These are phyloP conservation scores for Dasysyrphus tricinctus DNA, from an alignment of 2,888 invertebrate species.

Conservation along the genomic window DNA sequence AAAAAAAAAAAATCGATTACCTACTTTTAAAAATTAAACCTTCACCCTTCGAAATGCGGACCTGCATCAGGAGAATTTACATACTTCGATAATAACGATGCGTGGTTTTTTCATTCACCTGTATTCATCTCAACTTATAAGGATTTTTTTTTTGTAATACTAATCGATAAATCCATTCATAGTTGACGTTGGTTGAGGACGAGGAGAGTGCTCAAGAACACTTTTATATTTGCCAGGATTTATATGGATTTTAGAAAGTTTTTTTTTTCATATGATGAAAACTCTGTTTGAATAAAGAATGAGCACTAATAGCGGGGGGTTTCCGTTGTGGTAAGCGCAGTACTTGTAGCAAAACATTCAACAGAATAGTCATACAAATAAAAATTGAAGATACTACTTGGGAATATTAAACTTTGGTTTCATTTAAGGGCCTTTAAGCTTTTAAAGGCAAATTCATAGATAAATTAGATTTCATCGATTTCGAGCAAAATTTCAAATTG, in stretches of 20 bases:
- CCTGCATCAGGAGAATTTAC: not conserved
- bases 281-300: not conserved
- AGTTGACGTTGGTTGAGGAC: not conserved
- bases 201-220: not conserved
- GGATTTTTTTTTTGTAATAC: not conserved
- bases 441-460: not conserved
- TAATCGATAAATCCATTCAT: constrained; percentile 37
- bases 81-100: not conserved
- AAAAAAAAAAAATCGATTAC: not conserved
- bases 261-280: not conserved
- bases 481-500: not conserved
- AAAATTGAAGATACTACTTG: not conserved
- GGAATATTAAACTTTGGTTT: not conserved
- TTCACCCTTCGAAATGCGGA: not conserved
- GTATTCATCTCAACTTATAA: not conserved
- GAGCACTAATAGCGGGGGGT: not conserved
- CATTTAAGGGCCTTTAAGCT: not conserved
- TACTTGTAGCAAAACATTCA: not conserved
- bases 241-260: constrained; percentile 19
- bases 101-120: constrained; percentile 14
- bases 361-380: not conserved
- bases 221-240: constrained; percentile 1
- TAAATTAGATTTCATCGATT: not conserved
- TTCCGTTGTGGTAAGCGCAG: not conserved
- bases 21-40: not conserved